phyloP scores from a whole-genome alignment of 2,888 invertebrate genomes.

The Lasiommata megera region DNA sequence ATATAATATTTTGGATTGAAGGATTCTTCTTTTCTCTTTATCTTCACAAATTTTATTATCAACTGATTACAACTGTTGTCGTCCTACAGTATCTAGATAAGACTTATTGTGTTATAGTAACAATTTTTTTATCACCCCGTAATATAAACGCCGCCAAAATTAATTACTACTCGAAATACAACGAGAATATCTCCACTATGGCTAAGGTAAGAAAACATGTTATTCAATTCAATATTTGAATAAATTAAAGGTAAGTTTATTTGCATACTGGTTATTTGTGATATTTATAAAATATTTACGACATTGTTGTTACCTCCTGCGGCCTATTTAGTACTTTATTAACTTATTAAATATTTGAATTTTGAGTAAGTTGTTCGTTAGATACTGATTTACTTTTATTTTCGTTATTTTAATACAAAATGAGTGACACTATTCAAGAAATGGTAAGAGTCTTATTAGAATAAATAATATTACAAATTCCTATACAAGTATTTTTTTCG shows the following conservation, averaged over 20 bases:
- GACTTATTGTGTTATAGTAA: constrained; percentile 4
- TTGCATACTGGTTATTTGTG: constrained; percentile 55
- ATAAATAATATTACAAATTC: too few species aligned
- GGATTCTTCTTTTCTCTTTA: not conserved
- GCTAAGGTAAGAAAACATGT: constrained; percentile 80
- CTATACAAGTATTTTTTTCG: not conserved
- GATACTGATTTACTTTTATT: not conserved
- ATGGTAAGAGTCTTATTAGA: constrained; percentile 38
- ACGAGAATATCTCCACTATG: constrained; percentile 84
- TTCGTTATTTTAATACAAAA: constrained; percentile 27
- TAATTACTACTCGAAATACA: constrained; percentile 85
- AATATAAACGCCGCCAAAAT: constrained; percentile 74
- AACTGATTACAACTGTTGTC: not conserved
- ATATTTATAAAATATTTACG: constrained; percentile 24
- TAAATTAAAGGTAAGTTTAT: constrained; percentile 34
- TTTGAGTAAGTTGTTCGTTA: too few species aligned
- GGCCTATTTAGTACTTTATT: not conserved
- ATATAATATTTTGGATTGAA: not conserved
- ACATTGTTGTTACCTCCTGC: constrained; percentile 15
- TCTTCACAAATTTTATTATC: not conserved
- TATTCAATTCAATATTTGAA: not conserved
- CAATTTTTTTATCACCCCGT: constrained; percentile 16
- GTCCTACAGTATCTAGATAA: not conserved
- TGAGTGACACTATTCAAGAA: constrained; percentile 49
- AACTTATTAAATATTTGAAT: too few species aligned